A percentile compares a stretch with the other conserved stretches of the same genome.
phyloP scores from a whole-genome alignment of 35 echinoderm and acorn worm genomes.

The Chiridota heheva region DNA sequence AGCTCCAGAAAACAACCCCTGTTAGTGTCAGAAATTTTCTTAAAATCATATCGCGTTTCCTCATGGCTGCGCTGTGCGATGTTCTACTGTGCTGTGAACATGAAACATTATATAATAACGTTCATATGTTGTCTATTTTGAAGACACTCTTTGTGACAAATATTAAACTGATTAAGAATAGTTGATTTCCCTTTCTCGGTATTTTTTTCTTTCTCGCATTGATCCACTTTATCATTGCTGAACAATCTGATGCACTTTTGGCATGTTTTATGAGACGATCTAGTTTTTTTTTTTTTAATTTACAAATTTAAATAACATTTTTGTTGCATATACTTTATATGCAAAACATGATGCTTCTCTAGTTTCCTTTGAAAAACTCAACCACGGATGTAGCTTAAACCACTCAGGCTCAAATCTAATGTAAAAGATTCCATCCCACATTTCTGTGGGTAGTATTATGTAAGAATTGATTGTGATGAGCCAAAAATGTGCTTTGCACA shows the following conservation, averaged over 20 bases:
- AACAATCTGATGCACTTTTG: background rate
- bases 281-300: background rate
- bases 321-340: background rate
- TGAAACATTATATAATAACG: background rate
- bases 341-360: background rate
- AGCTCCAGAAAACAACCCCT: slow-evolving; percentile 1
- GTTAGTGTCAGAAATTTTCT: background rate
- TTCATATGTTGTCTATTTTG: background rate
- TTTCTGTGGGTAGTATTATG: background rate
- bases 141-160: background rate
- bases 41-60: background rate
- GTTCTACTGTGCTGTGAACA: slow-evolving; percentile 2
- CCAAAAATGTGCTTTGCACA: background rate
- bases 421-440: background rate
- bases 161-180: background rate
- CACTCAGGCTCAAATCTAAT: background rate
- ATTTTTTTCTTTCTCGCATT: no score
- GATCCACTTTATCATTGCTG: background rate
- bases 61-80: background rate
- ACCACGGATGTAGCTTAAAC: slow-evolving; percentile 1
- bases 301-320: background rate
- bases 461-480: background rate
- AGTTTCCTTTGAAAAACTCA: background rate
- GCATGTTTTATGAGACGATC: background rate
- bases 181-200: background rate